Conservation (phyloP, 2,888 invertebrate genomes). For the Matsumyia berberina region DNA sequence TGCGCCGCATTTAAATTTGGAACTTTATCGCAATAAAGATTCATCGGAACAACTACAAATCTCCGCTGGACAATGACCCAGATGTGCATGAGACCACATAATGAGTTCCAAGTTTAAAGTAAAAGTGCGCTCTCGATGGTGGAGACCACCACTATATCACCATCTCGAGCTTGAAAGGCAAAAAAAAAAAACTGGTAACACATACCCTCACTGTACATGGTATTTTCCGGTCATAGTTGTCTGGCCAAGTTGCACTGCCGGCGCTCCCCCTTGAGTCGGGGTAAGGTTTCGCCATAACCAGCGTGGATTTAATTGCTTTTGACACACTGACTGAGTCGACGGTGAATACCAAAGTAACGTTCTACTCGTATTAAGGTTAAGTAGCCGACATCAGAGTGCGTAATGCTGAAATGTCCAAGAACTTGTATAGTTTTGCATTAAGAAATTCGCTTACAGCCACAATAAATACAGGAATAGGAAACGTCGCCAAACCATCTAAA, state of each 20-base stretch:
- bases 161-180: background rate
- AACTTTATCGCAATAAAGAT: conserved; percentile 19
- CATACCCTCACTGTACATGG: conserved; percentile 32
- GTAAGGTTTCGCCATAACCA: conserved; percentile 28
- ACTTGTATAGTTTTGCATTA: conserved; percentile 22
- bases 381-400: conserved; percentile 15
- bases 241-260: conserved; percentile 48
- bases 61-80: conserved; percentile 57
- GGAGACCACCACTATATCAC: conserved; percentile 14
- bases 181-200: conserved; percentile 44
- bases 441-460: background rate
- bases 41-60: conserved; percentile 20
- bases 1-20: background rate
- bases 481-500: background rate
- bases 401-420: conserved; percentile 2
- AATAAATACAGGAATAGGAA: background rate
- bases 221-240: conserved; percentile 38
- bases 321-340: conserved; percentile 60
- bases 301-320: conserved; percentile 62
- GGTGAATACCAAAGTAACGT: conserved; percentile 51
- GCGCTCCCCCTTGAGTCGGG: conserved; percentile 32
- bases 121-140: conserved; percentile 41
- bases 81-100: conserved; percentile 40
- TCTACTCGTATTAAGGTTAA: conserved; percentile 53
- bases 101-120: conserved; percentile 68